Conservation (phyloP, 2,797 vertebrate species). For the Schizothorax lantsangensis region DNA sequence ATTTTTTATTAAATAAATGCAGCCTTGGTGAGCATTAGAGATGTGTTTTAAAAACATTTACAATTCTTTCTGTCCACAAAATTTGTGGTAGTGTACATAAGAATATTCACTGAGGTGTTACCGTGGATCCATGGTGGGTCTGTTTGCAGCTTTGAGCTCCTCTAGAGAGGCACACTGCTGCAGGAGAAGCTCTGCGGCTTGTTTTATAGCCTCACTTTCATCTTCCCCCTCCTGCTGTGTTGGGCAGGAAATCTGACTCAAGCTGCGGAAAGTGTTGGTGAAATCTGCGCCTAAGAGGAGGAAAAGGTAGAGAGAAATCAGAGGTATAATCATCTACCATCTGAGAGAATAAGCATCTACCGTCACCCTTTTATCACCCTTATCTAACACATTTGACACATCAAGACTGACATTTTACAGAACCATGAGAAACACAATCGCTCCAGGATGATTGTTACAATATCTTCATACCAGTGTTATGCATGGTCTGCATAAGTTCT, state of each 20-base stretch:
- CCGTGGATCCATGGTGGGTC: slow-evolving; percentile 93
- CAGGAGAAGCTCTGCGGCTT: slow-evolving; percentile 78
- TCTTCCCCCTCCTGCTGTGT: slow-evolving; percentile 62
- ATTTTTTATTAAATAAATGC: neutral
- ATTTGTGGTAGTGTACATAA: neutral
- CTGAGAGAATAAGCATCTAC: neutral
- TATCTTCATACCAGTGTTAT: slow-evolving; percentile 83
- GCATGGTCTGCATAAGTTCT: slow-evolving; percentile 90
- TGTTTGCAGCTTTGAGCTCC: slow-evolving; percentile 88
- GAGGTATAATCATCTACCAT: neutral
- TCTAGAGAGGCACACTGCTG: slow-evolving; percentile 90
- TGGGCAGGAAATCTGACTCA: slow-evolving; percentile 84
- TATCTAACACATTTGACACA: neutral
- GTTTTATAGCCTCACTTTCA: slow-evolving; percentile 52
- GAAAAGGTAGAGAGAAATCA: neutral
- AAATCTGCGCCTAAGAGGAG: slow-evolving; percentile 87
- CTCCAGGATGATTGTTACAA: too few species aligned
- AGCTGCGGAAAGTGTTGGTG: slow-evolving; percentile 90
- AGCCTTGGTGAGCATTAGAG: too few species aligned
- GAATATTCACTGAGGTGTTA: slow-evolving; percentile 62
- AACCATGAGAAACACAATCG: neutral
- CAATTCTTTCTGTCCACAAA: neutral
- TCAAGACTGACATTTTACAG: neutral
- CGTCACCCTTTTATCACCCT: too few species aligned
- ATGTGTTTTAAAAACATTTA: neutral